A percentile compares a stretch with the other conserved stretches of the same genome.
phyloP scores from a whole-genome alignment of 2,888 invertebrate species.

The Maniola hyperantus region DNA sequence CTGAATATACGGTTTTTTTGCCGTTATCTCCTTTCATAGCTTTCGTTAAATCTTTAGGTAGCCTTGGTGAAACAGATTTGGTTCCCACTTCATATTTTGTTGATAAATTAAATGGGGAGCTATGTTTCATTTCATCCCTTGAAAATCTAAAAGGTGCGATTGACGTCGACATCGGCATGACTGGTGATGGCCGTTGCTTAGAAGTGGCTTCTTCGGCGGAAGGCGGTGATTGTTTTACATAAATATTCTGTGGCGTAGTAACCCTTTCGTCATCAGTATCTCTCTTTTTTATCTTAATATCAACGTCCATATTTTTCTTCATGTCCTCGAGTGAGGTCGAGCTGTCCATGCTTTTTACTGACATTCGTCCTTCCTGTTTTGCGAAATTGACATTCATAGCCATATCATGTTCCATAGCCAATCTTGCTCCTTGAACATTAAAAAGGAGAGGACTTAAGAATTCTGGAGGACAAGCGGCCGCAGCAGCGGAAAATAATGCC shows the following conservation, averaged over 20 bases:
- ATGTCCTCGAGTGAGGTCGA: slow-evolving; percentile 69
- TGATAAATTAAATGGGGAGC: slow-evolving; percentile 67
- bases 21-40: slow-evolving; percentile 57
- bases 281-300: slow-evolving; percentile 59
- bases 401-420: slow-evolving; percentile 78
- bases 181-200: slow-evolving; percentile 85
- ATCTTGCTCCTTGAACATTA: slow-evolving; percentile 80
- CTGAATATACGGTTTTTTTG: slow-evolving; percentile 64
- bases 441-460: slow-evolving; percentile 86
- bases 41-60: slow-evolving; percentile 69
- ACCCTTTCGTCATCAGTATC: slow-evolving; percentile 72
- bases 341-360: slow-evolving; percentile 74
- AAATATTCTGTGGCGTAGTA: slow-evolving; percentile 75
- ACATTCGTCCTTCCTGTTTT: slow-evolving; percentile 73
- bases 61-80: slow-evolving; percentile 56
- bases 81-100: slow-evolving; percentile 60
- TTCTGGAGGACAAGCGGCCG: slow-evolving; percentile 81
- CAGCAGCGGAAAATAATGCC: slow-evolving; percentile 78
- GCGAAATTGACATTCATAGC: slow-evolving; percentile 80
- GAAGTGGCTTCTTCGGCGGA: slow-evolving; percentile 85
- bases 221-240: slow-evolving; percentile 85
- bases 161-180: slow-evolving; percentile 78
- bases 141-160: slow-evolving; percentile 61
- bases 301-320: slow-evolving; percentile 65
- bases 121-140: slow-evolving; percentile 64